These are phyloP conservation scores for Paradoxurus hermaphroditus DNA, from an alignment of 2,113 vertebrate species.

Conservation along the genomic window DNA sequence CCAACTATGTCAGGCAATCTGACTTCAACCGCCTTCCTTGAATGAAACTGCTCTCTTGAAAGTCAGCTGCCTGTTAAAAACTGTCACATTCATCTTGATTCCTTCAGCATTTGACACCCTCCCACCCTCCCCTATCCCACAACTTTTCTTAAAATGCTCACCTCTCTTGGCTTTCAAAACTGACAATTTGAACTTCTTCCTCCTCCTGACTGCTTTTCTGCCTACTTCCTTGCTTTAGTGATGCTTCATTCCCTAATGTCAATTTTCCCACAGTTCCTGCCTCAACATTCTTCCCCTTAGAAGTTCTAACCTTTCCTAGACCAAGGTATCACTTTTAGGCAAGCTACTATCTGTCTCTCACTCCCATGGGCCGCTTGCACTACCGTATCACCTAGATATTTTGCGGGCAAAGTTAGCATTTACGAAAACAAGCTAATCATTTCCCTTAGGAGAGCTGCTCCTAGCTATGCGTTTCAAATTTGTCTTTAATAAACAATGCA, in stretches of 20 bases:
- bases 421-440: neutral
- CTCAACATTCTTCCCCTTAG: neutral
- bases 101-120: neutral
- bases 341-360: neutral
- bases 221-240: neutral
- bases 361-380: neutral
- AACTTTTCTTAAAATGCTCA: neutral
- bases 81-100: neutral
- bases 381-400: neutral
- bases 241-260: neutral
- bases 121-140: neutral
- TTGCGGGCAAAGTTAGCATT: neutral
- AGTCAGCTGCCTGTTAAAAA: conserved; percentile 13
- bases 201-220: neutral
- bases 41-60: conserved; percentile 24
- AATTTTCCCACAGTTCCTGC: neutral
- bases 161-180: neutral
- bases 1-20: neutral
- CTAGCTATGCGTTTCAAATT: neutral
- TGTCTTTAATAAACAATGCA: neutral
- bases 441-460: neutral
- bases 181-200: neutral
- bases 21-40: neutral
- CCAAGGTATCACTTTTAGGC: neutral
- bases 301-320: neutral